Percentiles rank a stretch among this genome's conserved stretches.
phyloP scores from a whole-genome alignment of 2,888 invertebrate genomes.

The Drosophila cognata region DNA sequence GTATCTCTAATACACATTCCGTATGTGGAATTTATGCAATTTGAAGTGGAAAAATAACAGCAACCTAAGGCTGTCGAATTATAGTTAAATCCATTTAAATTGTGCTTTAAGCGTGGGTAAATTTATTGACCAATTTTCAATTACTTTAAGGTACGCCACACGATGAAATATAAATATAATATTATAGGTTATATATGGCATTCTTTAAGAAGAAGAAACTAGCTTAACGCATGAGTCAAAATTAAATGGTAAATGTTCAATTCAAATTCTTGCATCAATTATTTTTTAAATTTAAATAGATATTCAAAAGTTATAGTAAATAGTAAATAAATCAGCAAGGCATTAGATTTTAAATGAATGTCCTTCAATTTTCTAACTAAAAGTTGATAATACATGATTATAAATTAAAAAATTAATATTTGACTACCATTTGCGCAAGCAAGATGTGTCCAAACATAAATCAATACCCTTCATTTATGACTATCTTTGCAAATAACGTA shows the following conservation, averaged over 20 bases:
- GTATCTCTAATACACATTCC: conserved; percentile 38
- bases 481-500: background rate
- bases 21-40: conserved; percentile 62
- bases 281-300: background rate
- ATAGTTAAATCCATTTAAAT: background rate
- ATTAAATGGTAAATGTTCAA: background rate
- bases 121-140: background rate
- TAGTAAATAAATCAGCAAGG: conserved; percentile 18
- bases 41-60: conserved; percentile 31
- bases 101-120: background rate
- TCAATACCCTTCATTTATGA: background rate
- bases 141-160: background rate
- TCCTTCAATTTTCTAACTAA: background rate
- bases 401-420: background rate
- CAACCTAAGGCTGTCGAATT: background rate
- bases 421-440: background rate
- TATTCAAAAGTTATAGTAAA: background rate
- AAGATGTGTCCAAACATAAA: background rate
- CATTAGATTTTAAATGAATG: conserved; percentile 14
- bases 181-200: background rate
- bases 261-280: background rate
- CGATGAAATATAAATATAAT: background rate
- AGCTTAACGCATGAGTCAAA: background rate
- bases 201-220: background rate
- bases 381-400: background rate